These are phyloP conservation scores for Sternarchorhynchus goeldii DNA, from an alignment of 2,797 vertebrate genomes.

Conservation along the genomic window DNA sequence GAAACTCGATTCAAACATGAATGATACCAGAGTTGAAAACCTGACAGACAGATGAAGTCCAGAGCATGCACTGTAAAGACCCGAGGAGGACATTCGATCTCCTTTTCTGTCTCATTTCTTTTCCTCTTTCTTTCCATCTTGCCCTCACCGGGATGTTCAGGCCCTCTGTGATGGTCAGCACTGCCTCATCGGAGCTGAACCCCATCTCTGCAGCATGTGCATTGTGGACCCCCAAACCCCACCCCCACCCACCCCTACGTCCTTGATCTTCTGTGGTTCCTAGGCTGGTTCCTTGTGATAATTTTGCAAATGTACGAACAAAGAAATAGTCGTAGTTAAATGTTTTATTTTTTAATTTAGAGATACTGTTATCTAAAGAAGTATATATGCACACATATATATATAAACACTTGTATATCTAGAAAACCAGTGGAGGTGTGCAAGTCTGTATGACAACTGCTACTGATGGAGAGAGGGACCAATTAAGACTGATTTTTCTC, in stretches of 20 bases:
- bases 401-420: slow-evolving; percentile 63
- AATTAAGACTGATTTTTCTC: slow-evolving; percentile 59
- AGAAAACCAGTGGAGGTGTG: slow-evolving; percentile 47
- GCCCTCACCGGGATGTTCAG: slow-evolving; percentile 23
- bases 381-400: slow-evolving; percentile 59
- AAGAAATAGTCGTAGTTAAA: slow-evolving; percentile 74
- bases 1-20: slow-evolving; percentile 51
- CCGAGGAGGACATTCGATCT: slow-evolving; percentile 15
- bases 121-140: slow-evolving; percentile 3
- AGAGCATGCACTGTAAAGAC: slow-evolving; percentile 42
- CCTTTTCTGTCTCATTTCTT: background rate
- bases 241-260: slow-evolving; percentile 27
- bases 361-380: slow-evolving; percentile 65
- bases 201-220: slow-evolving; percentile 55
- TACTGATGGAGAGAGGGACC: slow-evolving; percentile 63
- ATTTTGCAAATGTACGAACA: slow-evolving; percentile 73
- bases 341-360: slow-evolving; percentile 66
- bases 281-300: slow-evolving; percentile 74
- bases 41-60: slow-evolving; percentile 11
- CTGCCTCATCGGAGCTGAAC: slow-evolving; percentile 11
- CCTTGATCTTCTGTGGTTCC: slow-evolving; percentile 73
- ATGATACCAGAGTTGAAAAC: slow-evolving; percentile 3
- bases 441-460: slow-evolving; percentile 72
- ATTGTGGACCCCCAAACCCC: slow-evolving; percentile 40
- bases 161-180: slow-evolving; percentile 2